Base-by-base conservation (phyloP, 53 echinoderm and acorn worm genomes). In the Paracentrotus lividus region DNA sequence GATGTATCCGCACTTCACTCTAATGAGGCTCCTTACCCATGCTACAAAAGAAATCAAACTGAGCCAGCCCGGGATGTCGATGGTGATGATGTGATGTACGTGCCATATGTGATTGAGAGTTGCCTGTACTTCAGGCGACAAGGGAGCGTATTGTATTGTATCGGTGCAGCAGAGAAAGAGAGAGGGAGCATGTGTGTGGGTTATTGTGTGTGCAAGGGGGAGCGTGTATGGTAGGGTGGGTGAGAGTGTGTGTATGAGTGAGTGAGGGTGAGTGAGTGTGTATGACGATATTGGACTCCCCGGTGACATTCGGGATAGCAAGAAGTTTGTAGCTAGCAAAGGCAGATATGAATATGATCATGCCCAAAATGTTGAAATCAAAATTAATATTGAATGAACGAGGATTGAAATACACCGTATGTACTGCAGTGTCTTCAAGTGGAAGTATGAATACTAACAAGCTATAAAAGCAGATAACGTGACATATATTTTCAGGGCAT, bases 401-500 rank as follows among this genome's bases (percentile, higher is more conserved):
- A 23, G 3, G 59, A 59, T 7, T 59, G 59, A 7, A 23, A 59
- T 52, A 15, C 0, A 52, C 52, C n/a, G n/a, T n/a, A 4, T 56
- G 56, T 6, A 60, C 60, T 5, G n/a, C 26, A 60, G 31, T 8
- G 64, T 64, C 64, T 64, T 64, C 6, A 10, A 18, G 64, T 1
- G 13, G 31, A 64, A 64, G 29, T 9, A 64, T 29, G 27, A 64
- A 27, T 64, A 64, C 31, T 64, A 29, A n/a, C n/a, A n/a, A 12
- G 64, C 64, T 10, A 26, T 81, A 45, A 81, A 47, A 81, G 23
- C 10, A 24, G 26, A 26, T n/a, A 45, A 26, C 26, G 44, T 47
- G 81, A 81, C 81, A 15, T 49, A 81, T 13, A 81, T 81, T 81
- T 81, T 81, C 81, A 24, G 27, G 81, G 81, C 81, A 81, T 81